These are phyloP conservation scores for Eledone cirrhosa DNA, from an alignment of 2,888 invertebrate genomes.

Conservation along the genomic window DNA sequence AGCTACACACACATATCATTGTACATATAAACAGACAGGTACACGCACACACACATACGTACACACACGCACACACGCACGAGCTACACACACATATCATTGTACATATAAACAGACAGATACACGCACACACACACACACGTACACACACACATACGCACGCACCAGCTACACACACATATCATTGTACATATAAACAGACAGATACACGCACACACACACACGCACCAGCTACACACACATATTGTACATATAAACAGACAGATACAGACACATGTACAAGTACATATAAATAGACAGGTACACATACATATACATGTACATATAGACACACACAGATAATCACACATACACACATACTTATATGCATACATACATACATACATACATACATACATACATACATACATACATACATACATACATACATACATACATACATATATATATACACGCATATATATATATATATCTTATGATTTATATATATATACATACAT, in stretches of 20 bases:
- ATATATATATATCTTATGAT: not conserved
- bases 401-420: not conserved
- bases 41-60: slow-evolving; percentile 6
- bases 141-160: not conserved
- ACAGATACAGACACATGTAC: not conserved
- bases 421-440: not conserved
- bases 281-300: not conserved
- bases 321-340: not conserved
- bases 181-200: not conserved
- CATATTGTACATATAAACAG: not conserved
- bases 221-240: not conserved
- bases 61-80: not conserved
- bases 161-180: not conserved
- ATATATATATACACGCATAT: not conserved
- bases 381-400: not conserved
- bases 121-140: not conserved
- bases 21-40: not conserved
- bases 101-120: too few relatives aligned
- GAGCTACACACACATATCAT: not conserved
- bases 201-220: not conserved
- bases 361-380: too few relatives aligned
- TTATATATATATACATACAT: not conserved
- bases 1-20: too few relatives aligned
- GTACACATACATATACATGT: not conserved
- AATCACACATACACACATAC: not conserved